phyloP scores from a whole-genome alignment of 2,888 invertebrate species.

The Apamea crenata region DNA sequence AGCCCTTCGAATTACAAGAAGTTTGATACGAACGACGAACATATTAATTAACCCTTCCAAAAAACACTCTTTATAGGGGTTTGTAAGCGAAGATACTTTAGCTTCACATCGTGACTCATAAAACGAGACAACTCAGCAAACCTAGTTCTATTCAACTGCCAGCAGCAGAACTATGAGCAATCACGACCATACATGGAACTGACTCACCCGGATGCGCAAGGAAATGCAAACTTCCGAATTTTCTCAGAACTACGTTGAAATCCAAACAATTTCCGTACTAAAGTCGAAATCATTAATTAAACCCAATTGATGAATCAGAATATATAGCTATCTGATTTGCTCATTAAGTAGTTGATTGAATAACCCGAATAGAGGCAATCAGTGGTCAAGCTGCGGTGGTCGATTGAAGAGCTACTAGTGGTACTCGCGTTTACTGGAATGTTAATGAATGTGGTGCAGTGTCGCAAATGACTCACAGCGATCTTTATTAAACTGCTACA shows the following conservation, averaged over 20 bases:
- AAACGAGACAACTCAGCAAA: slow-evolving; percentile 1
- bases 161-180: slow-evolving; percentile 35
- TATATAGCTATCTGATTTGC: slow-evolving; percentile 69
- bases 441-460: slow-evolving; percentile 85
- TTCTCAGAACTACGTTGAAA: slow-evolving; percentile 70
- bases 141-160: slow-evolving; percentile 14
- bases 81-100: background rate
- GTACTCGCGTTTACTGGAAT: slow-evolving; percentile 82
- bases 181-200: slow-evolving; percentile 54
- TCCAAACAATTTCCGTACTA: slow-evolving; percentile 73
- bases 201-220: slow-evolving; percentile 63
- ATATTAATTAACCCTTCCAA: slow-evolving; percentile 3
- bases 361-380: slow-evolving; percentile 72
- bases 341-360: slow-evolving; percentile 77
- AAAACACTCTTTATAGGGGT: background rate
- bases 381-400: slow-evolving; percentile 69
- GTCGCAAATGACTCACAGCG: slow-evolving; percentile 84
- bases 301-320: slow-evolving; percentile 75
- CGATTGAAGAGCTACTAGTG: slow-evolving; percentile 72
- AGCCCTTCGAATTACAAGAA: slow-evolving; percentile 61
- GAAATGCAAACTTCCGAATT: slow-evolving; percentile 69
- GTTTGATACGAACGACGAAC: slow-evolving; percentile 29
- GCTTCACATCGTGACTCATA: slow-evolving; percentile 4
- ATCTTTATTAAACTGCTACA: slow-evolving; percentile 75
- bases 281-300: slow-evolving; percentile 70